These are phyloP conservation scores for Remorina albescens DNA, from an alignment of 2,797 vertebrate species.

Conservation along the genomic window DNA sequence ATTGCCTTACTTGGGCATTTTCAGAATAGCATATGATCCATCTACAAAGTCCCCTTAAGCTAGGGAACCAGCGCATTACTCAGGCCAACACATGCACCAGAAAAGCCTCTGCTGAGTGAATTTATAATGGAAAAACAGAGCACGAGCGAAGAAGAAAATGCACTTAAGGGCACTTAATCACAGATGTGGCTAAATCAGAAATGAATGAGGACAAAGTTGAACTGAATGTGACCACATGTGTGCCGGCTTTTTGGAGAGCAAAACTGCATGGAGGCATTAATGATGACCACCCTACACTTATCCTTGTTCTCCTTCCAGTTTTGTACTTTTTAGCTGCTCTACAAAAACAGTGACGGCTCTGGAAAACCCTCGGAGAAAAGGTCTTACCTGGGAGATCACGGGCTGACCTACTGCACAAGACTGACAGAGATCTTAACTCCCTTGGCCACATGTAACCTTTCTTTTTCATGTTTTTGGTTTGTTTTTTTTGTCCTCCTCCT, in stretches of 20 bases:
- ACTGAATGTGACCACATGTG: constrained; percentile 10
- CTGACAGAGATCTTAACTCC: constrained; percentile 58
- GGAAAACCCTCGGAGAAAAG: constrained; percentile 45
- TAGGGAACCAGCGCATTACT: constrained; percentile 35
- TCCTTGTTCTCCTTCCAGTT: constrained; percentile 33
- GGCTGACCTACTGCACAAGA: constrained; percentile 43
- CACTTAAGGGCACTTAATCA: constrained; percentile 61
- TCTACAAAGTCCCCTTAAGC: constrained; percentile 27
- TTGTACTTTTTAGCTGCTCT: constrained; percentile 45
- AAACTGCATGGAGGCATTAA: constrained; percentile 45
- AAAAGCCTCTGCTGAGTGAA: constrained; percentile 52
- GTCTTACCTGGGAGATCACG: constrained; percentile 44
- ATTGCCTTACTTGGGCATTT: constrained; percentile 12
- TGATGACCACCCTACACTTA: constrained; percentile 35
- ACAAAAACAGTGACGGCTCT: constrained; percentile 58
- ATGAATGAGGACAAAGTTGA: constrained; percentile 42
- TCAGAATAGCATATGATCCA: constrained; percentile 16
- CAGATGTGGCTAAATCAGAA: constrained; percentile 58
- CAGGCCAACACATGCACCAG: constrained; percentile 36
- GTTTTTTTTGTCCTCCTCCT: constrained; percentile 11
- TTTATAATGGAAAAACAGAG: constrained; percentile 54
- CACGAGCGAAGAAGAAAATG: constrained; percentile 49
- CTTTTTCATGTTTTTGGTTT: constrained; percentile 39
- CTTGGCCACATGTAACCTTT: constrained; percentile 72
- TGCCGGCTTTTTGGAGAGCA: constrained; percentile 25